These are phyloP conservation scores for Lytechinus variegatus DNA, from an alignment of 35 echinoderm and acorn worm species.

Conservation along the genomic window DNA sequence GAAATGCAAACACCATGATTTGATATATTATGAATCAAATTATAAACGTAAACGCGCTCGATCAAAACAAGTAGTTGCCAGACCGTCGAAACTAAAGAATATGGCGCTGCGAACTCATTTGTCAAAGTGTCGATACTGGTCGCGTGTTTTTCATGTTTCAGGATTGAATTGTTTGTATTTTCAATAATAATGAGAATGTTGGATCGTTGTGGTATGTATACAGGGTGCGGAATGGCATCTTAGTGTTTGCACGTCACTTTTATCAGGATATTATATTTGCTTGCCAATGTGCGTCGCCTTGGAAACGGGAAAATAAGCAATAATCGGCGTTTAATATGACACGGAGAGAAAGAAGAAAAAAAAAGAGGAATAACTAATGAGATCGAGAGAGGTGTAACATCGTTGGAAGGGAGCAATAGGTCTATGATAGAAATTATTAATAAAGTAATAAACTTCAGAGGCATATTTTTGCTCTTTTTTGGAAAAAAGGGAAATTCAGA, in stretches of 20 bases:
- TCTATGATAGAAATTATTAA: too few species aligned
- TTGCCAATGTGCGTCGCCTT: not conserved
- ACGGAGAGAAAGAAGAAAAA: not conserved
- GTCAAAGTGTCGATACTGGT: not conserved
- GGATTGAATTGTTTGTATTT: not conserved
- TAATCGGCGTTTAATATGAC: not conserved
- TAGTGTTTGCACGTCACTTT: not conserved
- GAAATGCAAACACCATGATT: too few species aligned
- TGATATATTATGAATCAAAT: too few species aligned
- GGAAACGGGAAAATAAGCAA: not conserved
- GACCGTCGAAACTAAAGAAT: too few species aligned
- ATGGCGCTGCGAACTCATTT: not conserved
- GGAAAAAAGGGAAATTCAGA: too few species aligned
- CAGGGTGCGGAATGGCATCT: not conserved
- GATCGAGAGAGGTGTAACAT: too few species aligned
- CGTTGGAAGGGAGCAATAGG: too few species aligned
- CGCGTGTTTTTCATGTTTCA: not conserved
- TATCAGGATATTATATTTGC: not conserved
- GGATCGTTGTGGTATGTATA: not conserved
- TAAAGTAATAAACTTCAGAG: too few species aligned
- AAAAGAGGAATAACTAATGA: not conserved
- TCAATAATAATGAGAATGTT: not conserved
- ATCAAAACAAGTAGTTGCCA: too few species aligned
- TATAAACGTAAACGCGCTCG: too few species aligned
- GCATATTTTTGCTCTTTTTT: too few species aligned